Base-by-base conservation (phyloP, 1,140 invertebrate species). In the Mamestra configurata region DNA sequence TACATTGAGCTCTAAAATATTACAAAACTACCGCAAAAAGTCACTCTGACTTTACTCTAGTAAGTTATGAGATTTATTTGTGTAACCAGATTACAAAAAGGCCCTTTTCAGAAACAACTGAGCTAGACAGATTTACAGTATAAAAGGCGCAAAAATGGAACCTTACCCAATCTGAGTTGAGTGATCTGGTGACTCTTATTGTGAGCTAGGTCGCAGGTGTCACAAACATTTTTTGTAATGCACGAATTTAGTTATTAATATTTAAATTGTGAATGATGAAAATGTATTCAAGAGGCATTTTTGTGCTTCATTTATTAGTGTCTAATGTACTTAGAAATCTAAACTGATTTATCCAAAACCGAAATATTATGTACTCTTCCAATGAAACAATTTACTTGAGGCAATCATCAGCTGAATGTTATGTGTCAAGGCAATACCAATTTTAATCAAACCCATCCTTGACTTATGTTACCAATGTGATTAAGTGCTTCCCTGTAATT, bases 51-150 rank as follows among this genome's bases (percentile, higher is more conserved):
- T 68, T 68, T 20, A 18, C 5, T 37, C 31, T 10, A 24, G 11
- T 10, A 24, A 24, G 53, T 24, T 55, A 55, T 27, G 53, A 57
- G 53, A 24, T 57, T 57, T 57, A 57, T 57, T 4, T 15, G 2
- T 57, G 13, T 57, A 57, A 57, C 10, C 10, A 27, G 53, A 57
- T 57, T 27, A 57, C 53, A 27, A 57, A 57, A 57, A 57, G 22
- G 53, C 10, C 10, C 4, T 1, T 35, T 15, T 22, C 18, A 22
- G 10, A 64, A 40, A 18, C 15, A 15, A 15, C 15, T 64, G 59
- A 35, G 35, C 59, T 35, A 35, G 27, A 64, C 59, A 31, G 15
- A 37, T 37, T 49, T 37, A 18, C 13, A 11, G 61, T 64, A 40
- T 18, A 15, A 18, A 64, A 64, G 15, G 20, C 27, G 24, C 31